Conservation (phyloP, 2,797 vertebrate species). For the Xenentodon cancila region DNA sequence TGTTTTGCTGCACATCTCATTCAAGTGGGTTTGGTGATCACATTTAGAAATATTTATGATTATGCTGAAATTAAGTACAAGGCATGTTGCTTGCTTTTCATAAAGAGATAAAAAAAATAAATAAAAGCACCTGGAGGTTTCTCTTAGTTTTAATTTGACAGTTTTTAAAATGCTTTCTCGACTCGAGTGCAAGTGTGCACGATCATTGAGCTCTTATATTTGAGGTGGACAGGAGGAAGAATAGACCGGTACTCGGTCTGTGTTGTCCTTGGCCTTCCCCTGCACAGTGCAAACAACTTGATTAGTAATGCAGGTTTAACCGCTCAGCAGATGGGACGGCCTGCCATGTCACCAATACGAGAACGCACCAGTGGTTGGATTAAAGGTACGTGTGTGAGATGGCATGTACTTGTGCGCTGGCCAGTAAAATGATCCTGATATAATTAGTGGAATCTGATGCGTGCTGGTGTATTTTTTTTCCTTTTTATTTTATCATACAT, state of each 20-base stretch:
- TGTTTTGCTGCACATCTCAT: no score
- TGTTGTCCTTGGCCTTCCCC: constrained; percentile 27
- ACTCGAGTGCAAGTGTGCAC: no score
- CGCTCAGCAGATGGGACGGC: constrained; percentile 68
- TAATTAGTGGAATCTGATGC: not conserved
- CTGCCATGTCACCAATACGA: constrained; percentile 60
- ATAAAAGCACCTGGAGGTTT: no score
- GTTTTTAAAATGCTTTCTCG: no score
- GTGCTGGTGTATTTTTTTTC: constrained; percentile 1
- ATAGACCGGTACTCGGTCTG: constrained; percentile 6
- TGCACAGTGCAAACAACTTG: constrained; percentile 44
- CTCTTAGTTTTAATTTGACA: no score
- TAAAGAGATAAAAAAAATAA: no score
- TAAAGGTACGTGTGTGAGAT: constrained; percentile 17
- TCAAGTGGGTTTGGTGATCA: no score
- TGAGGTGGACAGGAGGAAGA: not conserved
- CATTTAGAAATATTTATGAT: no score
- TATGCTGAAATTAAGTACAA: no score
- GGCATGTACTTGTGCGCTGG: constrained; percentile 1
- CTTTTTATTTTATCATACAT: not conserved
- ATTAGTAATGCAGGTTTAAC: constrained; percentile 72
- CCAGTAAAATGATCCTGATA: not conserved
- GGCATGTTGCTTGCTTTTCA: no score
- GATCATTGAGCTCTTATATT: no score
- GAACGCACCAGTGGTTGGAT: constrained; percentile 65